These are phyloP conservation scores for Muntiacus muntjak DNA, from an alignment of 2,113 vertebrate species.

Conservation along the genomic window DNA sequence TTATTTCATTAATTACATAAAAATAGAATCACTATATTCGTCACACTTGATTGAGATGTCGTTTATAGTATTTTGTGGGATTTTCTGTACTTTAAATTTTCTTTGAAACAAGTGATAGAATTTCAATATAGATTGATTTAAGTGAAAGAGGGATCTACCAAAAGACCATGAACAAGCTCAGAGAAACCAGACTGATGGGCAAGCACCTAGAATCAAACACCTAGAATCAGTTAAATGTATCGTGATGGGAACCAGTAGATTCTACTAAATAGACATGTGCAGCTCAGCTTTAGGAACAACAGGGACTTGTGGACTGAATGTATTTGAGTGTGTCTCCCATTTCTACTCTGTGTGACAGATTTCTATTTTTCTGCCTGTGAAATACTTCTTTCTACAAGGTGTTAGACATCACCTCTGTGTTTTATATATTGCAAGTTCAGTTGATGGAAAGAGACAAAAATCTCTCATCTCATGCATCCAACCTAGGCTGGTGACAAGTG, in stretches of 20 bases:
- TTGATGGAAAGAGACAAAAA: background rate
- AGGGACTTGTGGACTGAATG: too few relatives aligned
- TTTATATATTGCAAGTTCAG: background rate
- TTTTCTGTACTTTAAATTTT: background rate
- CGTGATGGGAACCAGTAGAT: background rate
- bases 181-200: background rate
- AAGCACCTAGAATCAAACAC: background rate
- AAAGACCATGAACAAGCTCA: background rate
- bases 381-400: background rate
- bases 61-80: background rate
- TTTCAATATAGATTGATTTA: background rate
- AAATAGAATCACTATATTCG: background rate
- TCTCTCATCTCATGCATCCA: background rate
- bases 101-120: background rate
- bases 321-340: background rate
- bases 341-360: background rate
- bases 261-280: background rate
- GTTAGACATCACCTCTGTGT: background rate
- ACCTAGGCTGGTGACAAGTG: too few relatives aligned
- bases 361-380: background rate
- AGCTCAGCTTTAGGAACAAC: background rate
- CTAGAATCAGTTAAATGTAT: background rate
- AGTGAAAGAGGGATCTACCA: background rate
- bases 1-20: background rate
- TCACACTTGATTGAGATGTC: background rate